Base-by-base conservation (phyloP, 2,888 invertebrate genomes). In the Cerastoderma edule region DNA sequence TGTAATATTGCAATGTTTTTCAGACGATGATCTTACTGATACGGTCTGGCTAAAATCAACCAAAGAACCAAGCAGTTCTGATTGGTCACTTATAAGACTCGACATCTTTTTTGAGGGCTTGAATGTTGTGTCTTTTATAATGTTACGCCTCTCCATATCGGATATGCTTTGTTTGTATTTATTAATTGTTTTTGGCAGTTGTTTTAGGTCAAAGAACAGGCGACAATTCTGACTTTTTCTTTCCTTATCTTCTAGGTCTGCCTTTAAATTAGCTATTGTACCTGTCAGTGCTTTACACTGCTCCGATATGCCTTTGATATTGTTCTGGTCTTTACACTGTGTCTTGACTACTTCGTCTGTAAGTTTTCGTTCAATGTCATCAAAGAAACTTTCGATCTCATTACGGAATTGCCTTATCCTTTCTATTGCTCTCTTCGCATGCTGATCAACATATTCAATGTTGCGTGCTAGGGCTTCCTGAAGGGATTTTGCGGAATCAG, bases 401-500 rank as follows among this genome's bases (percentile, higher is more conserved):
- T 67, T n/a, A n/a, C 67, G 24, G 27, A 56, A 56, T 2, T 44
- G n/a, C 35, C 30, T 56, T 24, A 67, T 39, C 19, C n/a, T 16
- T 39, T 19, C 28, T 4, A 35, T 13, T 1, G 27, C 33, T 67
- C 28, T 54, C 6, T 67, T 30, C n/a, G 56, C 44, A 8, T 67
- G 44, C 1, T 28, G 19, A 24, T 67, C 35, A 8, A 24, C 35
- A 28, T 19, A 27, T 4, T 27, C 48, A 2, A 56, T 28, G 6
- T 39, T 33, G 22, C 27, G 16, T 1, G 24, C 16, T 8, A 16
- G 10, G 8, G 16, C 16, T 13, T 16, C 10, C 16, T 39, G 8
- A 16, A 39, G 8, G 16, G 10, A 39, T 8, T 39, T 16, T 39
- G 16, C 10, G 39, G 10, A 13, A 13, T 39, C 16, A 13, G 16